These are phyloP conservation scores for Oxyteleia sp. DNA, from an alignment of 2,888 invertebrate genomes.

Conservation along the genomic window DNA sequence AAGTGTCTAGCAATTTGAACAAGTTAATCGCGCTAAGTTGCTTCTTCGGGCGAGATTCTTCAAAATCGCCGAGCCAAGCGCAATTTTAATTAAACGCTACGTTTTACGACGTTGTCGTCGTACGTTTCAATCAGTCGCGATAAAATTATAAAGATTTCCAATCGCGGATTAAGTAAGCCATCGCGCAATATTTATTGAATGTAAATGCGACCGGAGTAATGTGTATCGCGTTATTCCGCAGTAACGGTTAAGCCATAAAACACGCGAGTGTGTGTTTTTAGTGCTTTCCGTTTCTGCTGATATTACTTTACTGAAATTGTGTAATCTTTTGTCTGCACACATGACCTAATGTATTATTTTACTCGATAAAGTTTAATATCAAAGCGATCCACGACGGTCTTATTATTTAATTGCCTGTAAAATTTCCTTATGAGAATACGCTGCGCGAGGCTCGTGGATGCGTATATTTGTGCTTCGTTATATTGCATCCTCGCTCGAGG, in stretches of 20 bases:
- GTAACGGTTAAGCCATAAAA: slow-evolving; percentile 32
- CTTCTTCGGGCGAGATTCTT: slow-evolving; percentile 23
- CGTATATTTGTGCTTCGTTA: slow-evolving; percentile 1
- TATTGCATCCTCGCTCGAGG: no score
- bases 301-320: slow-evolving; percentile 37
- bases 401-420: slow-evolving; percentile 57
- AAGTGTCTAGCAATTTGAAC: slow-evolving; percentile 44
- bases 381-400: slow-evolving; percentile 32
- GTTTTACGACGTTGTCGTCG: background rate
- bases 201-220: slow-evolving; percentile 11
- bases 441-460: background rate
- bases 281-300: slow-evolving; percentile 23
- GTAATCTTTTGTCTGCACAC: slow-evolving; percentile 40
- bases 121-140: slow-evolving; percentile 7
- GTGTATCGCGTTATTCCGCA: slow-evolving; percentile 12
- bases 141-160: slow-evolving; percentile 4
- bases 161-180: slow-evolving; percentile 11
- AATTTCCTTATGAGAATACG: slow-evolving; percentile 15
- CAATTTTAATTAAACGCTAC: slow-evolving; percentile 31
- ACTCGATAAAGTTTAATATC: slow-evolving; percentile 54
- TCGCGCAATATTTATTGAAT: slow-evolving; percentile 24
- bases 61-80: slow-evolving; percentile 19
- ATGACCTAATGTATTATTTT: slow-evolving; percentile 48
- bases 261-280: slow-evolving; percentile 17
- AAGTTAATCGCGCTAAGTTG: slow-evolving; percentile 37